Evolutionary conservation across 2,113 vertebrate species (phyloP), one percentile per base, ranked within the genome.

Genomic region (Thomomys bottae): DNA sequence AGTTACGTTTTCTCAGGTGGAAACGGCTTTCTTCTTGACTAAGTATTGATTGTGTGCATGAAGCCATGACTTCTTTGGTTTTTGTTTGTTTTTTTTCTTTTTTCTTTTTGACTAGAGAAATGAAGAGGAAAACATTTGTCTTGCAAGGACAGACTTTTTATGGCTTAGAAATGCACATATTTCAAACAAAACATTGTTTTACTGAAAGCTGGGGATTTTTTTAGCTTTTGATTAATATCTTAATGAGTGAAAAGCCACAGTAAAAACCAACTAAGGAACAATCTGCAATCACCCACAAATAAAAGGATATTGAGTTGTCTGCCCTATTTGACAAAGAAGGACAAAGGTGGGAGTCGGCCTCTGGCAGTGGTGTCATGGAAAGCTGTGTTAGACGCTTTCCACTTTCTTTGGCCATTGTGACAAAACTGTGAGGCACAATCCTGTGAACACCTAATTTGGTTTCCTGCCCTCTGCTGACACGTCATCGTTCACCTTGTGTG

Each of bases 1-100:
- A 84, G 87, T 89, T 54, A 28, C 4, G 7, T 85, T 93, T 91
- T 83, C 72, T 88, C 78, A 90, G 92, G 86, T 92, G 45, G 84
- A 90, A 89, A 38, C 67, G 49, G n/a, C 32, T 67, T 12, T n/a
- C n/a, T n/a, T n/a, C n/a, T 17, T 40, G 3, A n/a, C 11, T 76
- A 42, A 45, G n/a, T 91, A 94, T 63, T 83, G 10, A 2, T 84
- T 67, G 28, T 24, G 4, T 87, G 6, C 20, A 42, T 61, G 59
- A 36, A 12, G 45, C 45, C 9, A 12, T 49, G 14, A 49, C 14
- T 49, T 12, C 2, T 49, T 49, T 49, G 9, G 45, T 49, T 49
- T 8, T n/a, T n/a, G 10, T 49, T 49, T 49, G 9, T 49, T 11
- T 49, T 49, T 49, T 49, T 49, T 8, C 24, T 70, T 2, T 61